Conservation (phyloP, 2,113 vertebrate species). For the Pitta sordida region DNA sequence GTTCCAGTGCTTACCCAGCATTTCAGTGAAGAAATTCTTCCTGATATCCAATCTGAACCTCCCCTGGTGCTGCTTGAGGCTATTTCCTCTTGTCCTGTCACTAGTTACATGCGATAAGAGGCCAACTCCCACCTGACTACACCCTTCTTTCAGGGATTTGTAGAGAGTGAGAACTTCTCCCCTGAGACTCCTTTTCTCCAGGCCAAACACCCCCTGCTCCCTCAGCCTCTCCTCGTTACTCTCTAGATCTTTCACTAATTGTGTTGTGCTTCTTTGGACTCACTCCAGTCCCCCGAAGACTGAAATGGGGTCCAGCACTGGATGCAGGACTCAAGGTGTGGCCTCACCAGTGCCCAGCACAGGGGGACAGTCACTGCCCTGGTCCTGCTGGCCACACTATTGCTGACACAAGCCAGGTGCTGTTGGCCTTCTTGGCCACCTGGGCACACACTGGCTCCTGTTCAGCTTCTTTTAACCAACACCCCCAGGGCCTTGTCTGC, state of each 20-base stretch:
- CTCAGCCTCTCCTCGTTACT: background rate
- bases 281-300: accelerated
- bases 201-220: background rate
- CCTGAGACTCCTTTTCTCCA: background rate
- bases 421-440: background rate
- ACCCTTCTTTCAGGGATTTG: background rate
- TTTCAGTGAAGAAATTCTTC: background rate
- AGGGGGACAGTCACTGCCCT: background rate
- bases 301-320: accelerated
- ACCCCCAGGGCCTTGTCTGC: background rate
- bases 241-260: background rate
- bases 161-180: background rate
- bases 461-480: background rate
- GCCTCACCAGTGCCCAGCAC: background rate
- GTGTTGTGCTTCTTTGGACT: accelerated
- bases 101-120: background rate
- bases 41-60: background rate
- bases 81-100: background rate
- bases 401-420: background rate
- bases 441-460: accelerated
- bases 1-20: background rate
- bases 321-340: accelerated
- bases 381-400: background rate
- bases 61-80: background rate
- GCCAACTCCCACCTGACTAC: background rate